Evolutionary conservation across 2,888 invertebrate genomes (phyloP).

Genomic region (Drosophila formosana): DNA sequence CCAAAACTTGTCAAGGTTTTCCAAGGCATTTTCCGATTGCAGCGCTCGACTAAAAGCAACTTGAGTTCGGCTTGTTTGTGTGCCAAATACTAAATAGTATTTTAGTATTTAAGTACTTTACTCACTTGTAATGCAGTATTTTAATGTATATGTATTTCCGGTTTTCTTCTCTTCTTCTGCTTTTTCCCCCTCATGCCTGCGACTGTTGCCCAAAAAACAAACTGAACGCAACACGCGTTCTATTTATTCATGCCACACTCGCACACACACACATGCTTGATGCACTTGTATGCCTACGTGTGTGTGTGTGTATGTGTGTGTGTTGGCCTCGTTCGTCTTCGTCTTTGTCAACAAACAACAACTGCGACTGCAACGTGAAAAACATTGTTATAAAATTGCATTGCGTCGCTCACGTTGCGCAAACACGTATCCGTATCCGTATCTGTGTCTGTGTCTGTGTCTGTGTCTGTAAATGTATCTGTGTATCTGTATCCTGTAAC

Average conservation of each 20-base stretch:
- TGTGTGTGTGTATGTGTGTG: constrained; percentile 23
- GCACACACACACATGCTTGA: constrained; percentile 23
- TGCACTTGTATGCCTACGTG: constrained; percentile 15
- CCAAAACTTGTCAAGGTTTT: constrained; percentile 28
- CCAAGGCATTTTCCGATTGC: constrained; percentile 12
- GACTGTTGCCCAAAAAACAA: constrained; percentile 46
- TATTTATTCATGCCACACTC: constrained; percentile 73
- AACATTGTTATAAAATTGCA: constrained; percentile 81
- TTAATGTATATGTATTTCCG: constrained; percentile 77
- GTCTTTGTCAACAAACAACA: constrained; percentile 74
- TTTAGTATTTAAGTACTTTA: constrained; percentile 44
- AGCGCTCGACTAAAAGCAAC: constrained; percentile 33
- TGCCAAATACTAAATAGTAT: constrained; percentile 32
- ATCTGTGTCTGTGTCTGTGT: constrained; percentile 53
- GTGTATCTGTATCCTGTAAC: constrained; percentile 40
- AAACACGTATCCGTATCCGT: constrained; percentile 69
- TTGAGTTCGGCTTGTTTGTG: constrained; percentile 13
- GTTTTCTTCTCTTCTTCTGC: constrained; percentile 31
- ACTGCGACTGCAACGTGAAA: constrained; percentile 65
- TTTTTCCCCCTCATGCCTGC: neutral
- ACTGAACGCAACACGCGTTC: constrained; percentile 70
- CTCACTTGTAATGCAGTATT: constrained; percentile 66
- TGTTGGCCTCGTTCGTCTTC: constrained; percentile 75
- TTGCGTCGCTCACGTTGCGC: constrained; percentile 80
- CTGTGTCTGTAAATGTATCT: constrained; percentile 46